Conservation (phyloP, 2,113 vertebrate species). For the Trematocara nigrifrons region DNA sequence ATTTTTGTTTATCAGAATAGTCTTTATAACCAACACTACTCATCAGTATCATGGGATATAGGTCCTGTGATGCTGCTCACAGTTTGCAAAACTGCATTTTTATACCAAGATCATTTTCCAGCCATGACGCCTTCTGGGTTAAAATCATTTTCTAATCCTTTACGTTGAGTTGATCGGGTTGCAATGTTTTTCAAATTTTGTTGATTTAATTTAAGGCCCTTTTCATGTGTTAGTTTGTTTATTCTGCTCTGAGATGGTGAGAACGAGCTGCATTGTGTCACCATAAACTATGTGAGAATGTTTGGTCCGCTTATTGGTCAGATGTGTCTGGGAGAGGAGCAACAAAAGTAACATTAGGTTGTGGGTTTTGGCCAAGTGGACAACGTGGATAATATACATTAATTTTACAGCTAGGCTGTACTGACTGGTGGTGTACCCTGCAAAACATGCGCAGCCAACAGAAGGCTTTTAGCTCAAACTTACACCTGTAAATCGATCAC, state of each 20-base stretch:
- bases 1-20: background rate
- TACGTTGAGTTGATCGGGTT: background rate
- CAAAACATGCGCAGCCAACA: accelerated
- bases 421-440: background rate
- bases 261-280: background rate
- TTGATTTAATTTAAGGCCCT: background rate
- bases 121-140: accelerated
- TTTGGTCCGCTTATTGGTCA: accelerated
- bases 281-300: background rate
- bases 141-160: background rate
- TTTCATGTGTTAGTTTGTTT: accelerated
- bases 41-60: background rate
- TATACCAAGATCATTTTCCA: background rate
- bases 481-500: background rate
- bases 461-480: background rate
- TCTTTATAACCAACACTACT: background rate
- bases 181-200: background rate
- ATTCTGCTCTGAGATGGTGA: background rate
- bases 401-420: background rate
- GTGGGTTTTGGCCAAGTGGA: background rate
- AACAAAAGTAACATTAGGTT: background rate
- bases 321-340: background rate
- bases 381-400: background rate
- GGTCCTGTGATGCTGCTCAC: accelerated
- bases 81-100: background rate